A percentile compares a stretch with the other conserved stretches of the same genome.
Conservation (phyloP, 1,140 invertebrate genomes). For the Drosophila bipectinata region DNA sequence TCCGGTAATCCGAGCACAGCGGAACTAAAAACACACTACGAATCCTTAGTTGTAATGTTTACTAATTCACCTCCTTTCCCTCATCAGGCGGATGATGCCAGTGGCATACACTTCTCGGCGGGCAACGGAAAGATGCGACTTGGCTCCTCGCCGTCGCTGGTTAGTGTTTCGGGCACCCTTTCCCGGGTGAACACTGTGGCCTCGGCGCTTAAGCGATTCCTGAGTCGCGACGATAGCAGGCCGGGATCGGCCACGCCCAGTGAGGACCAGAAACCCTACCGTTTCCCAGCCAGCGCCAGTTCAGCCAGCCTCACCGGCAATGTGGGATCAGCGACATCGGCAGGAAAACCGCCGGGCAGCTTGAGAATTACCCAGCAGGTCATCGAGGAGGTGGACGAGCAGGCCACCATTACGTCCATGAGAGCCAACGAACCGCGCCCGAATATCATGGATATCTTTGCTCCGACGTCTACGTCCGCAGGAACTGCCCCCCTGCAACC, state of each 20-base stretch:
- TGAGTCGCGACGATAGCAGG: conserved; percentile 88
- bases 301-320: conserved; percentile 61
- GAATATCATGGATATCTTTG: conserved; percentile 86
- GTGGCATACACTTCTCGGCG: conserved; percentile 90
- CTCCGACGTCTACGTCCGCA: conserved; percentile 24
- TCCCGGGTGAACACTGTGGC: conserved; percentile 90
- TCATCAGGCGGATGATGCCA: conserved; percentile 86
- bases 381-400: conserved; percentile 93
- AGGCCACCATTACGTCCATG: conserved; percentile 90
- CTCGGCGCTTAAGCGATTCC: conserved; percentile 89
- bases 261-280: conserved; percentile 72
- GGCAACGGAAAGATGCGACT: conserved; percentile 84
- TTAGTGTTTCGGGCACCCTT: conserved; percentile 86
- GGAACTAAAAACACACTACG: conserved; percentile 15
- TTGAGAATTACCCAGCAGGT: conserved; percentile 90
- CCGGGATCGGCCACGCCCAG: conserved; percentile 75
- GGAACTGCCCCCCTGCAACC: conserved; percentile 75
- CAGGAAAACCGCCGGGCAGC: conserved; percentile 84
- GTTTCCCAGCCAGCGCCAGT: conserved; percentile 73
- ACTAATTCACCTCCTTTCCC: too few species aligned
- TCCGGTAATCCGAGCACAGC: conserved; percentile 41
- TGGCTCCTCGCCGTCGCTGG: conserved; percentile 85
- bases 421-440: conserved; percentile 86
- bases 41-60: not conserved
- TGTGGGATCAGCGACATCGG: conserved; percentile 19